phyloP scores from a whole-genome alignment of 2,113 vertebrate species.

The Pycnonotus jocosus region DNA sequence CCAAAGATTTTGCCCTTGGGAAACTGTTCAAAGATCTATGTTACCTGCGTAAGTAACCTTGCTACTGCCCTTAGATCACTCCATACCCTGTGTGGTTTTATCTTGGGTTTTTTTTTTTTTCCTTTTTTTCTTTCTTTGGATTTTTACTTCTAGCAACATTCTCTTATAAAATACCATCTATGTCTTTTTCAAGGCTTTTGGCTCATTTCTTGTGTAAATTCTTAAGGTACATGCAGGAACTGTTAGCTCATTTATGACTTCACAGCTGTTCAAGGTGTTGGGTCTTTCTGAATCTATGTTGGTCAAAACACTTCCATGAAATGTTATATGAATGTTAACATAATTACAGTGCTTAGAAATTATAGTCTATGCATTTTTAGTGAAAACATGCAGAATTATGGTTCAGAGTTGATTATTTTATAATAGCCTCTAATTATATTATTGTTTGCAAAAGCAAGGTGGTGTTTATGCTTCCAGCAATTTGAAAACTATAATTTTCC shows the following conservation, averaged over 20 bases:
- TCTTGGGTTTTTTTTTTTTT: fast-evolving
- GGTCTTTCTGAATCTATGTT: not conserved
- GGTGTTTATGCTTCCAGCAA: constrained; percentile 42
- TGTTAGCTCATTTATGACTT: not conserved
- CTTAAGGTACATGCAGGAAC: not conserved
- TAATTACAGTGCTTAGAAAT: constrained; percentile 62
- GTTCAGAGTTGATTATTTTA: constrained; percentile 33
- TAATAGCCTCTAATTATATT: constrained; percentile 58
- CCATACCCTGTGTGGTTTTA: not conserved
- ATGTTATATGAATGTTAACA: not conserved
- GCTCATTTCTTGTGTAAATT: not conserved
- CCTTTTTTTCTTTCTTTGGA: fast-evolving
- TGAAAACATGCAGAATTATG: constrained; percentile 56
- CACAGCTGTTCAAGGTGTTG: not conserved
- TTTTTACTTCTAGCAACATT: not conserved
- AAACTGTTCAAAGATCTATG: not conserved
- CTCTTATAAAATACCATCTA: not conserved
- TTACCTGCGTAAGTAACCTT: not conserved
- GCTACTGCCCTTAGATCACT: not conserved
- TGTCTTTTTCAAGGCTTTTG: not conserved
- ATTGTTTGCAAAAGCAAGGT: constrained; percentile 47
- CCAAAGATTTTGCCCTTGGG: not conserved
- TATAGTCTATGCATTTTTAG: constrained; percentile 27
- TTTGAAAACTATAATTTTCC: constrained; percentile 1
- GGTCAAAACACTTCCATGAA: constrained; percentile 8